These are phyloP conservation scores for Aselliscus stoliczkanus DNA, from an alignment of 2,797 vertebrate species.

Conservation along the genomic window DNA sequence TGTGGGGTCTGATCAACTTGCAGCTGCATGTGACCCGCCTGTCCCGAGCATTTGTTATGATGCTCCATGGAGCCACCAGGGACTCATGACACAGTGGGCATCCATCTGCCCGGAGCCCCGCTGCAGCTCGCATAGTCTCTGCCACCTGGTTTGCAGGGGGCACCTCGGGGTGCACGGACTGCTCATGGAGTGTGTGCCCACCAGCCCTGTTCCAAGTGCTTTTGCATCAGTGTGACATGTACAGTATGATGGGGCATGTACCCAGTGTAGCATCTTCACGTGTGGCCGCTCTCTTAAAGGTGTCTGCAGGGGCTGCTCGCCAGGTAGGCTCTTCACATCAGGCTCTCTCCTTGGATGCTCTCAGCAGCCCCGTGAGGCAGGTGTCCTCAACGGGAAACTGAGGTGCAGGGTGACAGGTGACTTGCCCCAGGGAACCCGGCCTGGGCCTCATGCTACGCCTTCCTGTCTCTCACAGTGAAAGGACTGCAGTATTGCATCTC, in stretches of 20 bases:
- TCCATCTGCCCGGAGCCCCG: fast-evolving
- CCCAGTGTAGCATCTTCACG: fast-evolving
- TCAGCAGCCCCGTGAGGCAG: fast-evolving
- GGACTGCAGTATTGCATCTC: not conserved
- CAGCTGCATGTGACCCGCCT: fast-evolving
- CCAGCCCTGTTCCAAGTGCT: fast-evolving
- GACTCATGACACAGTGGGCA: fast-evolving
- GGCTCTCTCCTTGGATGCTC: fast-evolving
- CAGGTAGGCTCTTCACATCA: fast-evolving
- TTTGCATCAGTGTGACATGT: fast-evolving
- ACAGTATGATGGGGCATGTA: fast-evolving
- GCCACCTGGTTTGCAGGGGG: not conserved
- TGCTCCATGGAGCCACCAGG: fast-evolving
- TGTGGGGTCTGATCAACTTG: not conserved
- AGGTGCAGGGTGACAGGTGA: not conserved
- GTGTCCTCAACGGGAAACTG: fast-evolving
- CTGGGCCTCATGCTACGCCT: fast-evolving
- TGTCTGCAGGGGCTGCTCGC: fast-evolving
- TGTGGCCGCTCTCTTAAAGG: fast-evolving
- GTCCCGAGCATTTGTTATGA: not conserved
- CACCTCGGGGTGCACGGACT: fast-evolving
- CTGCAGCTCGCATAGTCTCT: fast-evolving
- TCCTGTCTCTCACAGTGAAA: not conserved
- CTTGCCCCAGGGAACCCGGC: fast-evolving
- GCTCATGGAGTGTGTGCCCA: fast-evolving